Percentiles rank a stretch among this genome's conserved stretches.
Conservation (phyloP, 2,113 vertebrate species). For the Tupaia tana region DNA sequence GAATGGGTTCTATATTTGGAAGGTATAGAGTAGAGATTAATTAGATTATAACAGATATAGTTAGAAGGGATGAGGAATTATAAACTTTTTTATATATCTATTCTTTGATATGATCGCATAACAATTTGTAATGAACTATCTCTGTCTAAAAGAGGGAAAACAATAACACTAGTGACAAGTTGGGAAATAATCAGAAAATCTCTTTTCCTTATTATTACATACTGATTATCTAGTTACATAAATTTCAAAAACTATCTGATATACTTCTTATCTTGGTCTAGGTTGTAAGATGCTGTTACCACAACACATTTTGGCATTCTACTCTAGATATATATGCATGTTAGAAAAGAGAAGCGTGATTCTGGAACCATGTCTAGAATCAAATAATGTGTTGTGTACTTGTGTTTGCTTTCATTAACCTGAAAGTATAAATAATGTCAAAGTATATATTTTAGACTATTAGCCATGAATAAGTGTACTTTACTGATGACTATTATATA, state of each 20-base stretch:
- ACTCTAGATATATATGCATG: not conserved
- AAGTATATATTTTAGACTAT: not conserved
- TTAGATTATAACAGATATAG: not conserved
- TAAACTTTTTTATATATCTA: constrained; percentile 16
- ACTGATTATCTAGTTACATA: not conserved
- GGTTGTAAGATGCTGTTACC: not conserved
- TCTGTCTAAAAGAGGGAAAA: not conserved
- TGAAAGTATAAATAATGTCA: not conserved
- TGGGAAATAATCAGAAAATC: not conserved
- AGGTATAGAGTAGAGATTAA: not conserved
- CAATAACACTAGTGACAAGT: not conserved
- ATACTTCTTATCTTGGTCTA: not conserved
- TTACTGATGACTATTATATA: not conserved
- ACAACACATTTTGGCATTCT: not conserved
- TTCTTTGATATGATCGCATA: not conserved
- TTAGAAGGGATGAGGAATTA: not conserved
- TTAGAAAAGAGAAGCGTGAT: not conserved
- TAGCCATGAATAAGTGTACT: not conserved
- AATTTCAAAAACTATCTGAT: not conserved
- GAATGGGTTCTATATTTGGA: not conserved
- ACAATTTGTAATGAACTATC: constrained; percentile 27
- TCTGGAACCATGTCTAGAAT: constrained; percentile 19
- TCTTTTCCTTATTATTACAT: constrained; percentile 20
- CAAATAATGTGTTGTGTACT: not conserved
- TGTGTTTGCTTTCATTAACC: not conserved